Conservation (phyloP, 1,140 invertebrate genomes). For the Patella vulgata region DNA sequence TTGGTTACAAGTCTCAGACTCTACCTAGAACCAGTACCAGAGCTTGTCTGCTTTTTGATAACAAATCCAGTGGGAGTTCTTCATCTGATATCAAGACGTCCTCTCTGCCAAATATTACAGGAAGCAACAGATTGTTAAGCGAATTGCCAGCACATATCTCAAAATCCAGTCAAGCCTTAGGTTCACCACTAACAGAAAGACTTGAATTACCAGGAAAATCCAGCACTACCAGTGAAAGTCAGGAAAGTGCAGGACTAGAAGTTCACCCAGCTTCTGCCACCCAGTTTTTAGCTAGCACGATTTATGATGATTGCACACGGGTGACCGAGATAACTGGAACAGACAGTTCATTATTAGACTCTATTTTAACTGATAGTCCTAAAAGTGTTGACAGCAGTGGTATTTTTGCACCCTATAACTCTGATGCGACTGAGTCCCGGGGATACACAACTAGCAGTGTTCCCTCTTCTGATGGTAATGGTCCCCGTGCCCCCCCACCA, state of each 20-base stretch:
- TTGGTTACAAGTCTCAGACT: constrained; percentile 38
- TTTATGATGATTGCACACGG: constrained; percentile 3
- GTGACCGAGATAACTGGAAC: constrained; percentile 14
- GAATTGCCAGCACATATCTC: constrained; percentile 33
- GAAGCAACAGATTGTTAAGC: constrained; percentile 27
- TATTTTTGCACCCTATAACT: constrained; percentile 53
- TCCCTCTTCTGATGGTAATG: constrained; percentile 18
- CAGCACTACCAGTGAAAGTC: constrained; percentile 40
- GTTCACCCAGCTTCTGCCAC: too few species aligned
- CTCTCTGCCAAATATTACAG: constrained; percentile 42
- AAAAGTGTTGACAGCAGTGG: constrained; percentile 53
- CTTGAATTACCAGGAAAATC: constrained; percentile 48
- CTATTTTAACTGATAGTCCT: constrained; percentile 56
- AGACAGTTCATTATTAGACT: constrained; percentile 42
- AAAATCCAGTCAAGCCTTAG: constrained; percentile 13
- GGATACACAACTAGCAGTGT: constrained; percentile 43
- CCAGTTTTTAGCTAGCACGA: too few species aligned
- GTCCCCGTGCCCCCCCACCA: not conserved
- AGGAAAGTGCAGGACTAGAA: too few species aligned
- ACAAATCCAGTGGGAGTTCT: constrained; percentile 45
- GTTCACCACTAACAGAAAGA: constrained; percentile 35
- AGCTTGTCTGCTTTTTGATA: constrained; percentile 22
- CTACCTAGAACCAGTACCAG: constrained; percentile 47
- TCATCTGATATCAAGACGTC: constrained; percentile 34
- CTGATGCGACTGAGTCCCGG: constrained; percentile 38